phyloP scores from a whole-genome alignment of 2,888 invertebrate genomes.

The Scaptomyza cyrtandrae region DNA sequence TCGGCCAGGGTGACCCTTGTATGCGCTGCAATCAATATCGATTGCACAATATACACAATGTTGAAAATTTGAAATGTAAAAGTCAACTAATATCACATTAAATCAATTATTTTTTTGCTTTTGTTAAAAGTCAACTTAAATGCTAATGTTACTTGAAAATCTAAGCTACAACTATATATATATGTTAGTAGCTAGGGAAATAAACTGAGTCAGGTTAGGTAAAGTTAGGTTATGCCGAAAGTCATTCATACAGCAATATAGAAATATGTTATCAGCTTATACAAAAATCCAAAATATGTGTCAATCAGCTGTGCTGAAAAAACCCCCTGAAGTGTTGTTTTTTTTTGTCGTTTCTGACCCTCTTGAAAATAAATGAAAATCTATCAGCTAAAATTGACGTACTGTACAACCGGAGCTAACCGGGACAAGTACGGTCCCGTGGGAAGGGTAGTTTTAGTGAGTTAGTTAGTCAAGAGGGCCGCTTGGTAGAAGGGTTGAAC shows the following conservation, averaged over 20 bases:
- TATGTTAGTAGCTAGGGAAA: too few species aligned
- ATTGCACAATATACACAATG: too few species aligned
- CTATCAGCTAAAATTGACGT: constrained; percentile 17
- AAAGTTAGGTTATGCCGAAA: not conserved
- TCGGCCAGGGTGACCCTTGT: constrained; percentile 23
- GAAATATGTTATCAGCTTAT: too few species aligned
- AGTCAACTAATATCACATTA: not conserved
- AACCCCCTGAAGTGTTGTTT: constrained; percentile 1
- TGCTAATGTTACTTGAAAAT: too few species aligned
- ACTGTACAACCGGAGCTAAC: constrained; percentile 33
- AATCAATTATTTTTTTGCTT: not conserved
- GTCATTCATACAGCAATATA: not conserved
- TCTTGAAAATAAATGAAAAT: constrained; percentile 32
- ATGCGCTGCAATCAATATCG: constrained; percentile 22
- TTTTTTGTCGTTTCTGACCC: constrained; percentile 20
- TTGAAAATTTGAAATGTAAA: not conserved
- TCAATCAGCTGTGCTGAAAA: not conserved
- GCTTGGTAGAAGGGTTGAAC: constrained; percentile 56
- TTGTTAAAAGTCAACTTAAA: too few species aligned
- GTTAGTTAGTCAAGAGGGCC: not conserved
- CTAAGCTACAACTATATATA: too few species aligned
- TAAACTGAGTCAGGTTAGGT: too few species aligned
- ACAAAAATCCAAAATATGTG: not conserved
- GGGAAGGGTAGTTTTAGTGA: constrained; percentile 30
- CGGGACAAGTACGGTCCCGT: not conserved